Conservation (phyloP, 2,113 vertebrate species). For the Ursus arctos region DNA sequence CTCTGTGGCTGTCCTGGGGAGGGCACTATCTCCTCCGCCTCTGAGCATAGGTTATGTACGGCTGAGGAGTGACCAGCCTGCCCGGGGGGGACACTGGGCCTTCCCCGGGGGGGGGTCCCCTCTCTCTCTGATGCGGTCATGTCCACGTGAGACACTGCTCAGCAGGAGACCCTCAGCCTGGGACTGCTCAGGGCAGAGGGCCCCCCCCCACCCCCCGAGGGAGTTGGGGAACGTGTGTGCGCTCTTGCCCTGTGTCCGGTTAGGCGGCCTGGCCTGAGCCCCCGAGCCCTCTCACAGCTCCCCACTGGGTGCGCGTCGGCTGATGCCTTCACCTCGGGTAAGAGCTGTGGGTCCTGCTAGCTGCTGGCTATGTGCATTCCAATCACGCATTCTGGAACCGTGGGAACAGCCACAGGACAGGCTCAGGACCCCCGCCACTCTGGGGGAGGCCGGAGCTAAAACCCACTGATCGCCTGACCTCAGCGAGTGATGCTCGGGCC, state of each 20-base stretch:
- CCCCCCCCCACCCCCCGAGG: background rate
- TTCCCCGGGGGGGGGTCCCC: background rate
- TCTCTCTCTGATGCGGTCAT: background rate
- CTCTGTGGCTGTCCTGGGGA: background rate
- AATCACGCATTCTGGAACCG: background rate
- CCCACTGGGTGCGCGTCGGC: background rate
- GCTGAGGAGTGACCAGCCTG: background rate
- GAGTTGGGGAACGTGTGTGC: background rate
- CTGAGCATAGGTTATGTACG: too few species aligned
- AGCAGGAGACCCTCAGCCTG: background rate
- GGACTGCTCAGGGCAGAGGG: background rate
- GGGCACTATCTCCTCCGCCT: background rate
- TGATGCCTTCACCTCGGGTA: background rate
- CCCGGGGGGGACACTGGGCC: background rate
- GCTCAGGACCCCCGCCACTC: rapidly evolving
- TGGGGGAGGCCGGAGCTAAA: background rate
- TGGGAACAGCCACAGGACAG: background rate
- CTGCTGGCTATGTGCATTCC: rapidly evolving
- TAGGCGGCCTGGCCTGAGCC: background rate
- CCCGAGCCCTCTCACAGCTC: background rate
- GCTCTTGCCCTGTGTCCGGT: rapidly evolving
- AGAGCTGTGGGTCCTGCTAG: background rate
- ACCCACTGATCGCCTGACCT: background rate
- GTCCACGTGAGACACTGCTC: rapidly evolving
- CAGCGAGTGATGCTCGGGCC: rapidly evolving